Percentiles rank a stretch among this genome's conserved stretches.
phyloP scores from a whole-genome alignment of 1,140 invertebrate genomes.

The Drosophila kurseongensis region DNA sequence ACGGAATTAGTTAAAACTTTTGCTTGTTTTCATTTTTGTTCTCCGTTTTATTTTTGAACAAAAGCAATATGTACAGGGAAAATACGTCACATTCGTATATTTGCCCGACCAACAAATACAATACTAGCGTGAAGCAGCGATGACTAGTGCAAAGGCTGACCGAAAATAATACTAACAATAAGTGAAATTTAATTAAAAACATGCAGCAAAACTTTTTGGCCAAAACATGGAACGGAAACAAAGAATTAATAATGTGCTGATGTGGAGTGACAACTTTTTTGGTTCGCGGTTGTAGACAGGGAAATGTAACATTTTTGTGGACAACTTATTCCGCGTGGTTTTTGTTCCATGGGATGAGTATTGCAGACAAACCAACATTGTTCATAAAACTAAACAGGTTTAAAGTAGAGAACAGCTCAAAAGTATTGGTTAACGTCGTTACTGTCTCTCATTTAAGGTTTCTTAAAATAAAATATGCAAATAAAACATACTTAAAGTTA shows the following conservation, averaged over 20 bases:
- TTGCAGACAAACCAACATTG: neutral
- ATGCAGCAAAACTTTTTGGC: constrained; percentile 23
- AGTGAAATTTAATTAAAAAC: constrained; percentile 53
- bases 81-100: constrained; percentile 61
- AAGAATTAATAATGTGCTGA: constrained; percentile 39
- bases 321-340: constrained; percentile 2
- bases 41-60: constrained; percentile 45
- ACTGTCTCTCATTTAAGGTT: no score
- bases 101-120: constrained; percentile 14
- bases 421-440: no score
- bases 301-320: constrained; percentile 7
- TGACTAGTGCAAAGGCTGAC: constrained; percentile 26
- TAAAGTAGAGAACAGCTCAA: no score
- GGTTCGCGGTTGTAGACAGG: neutral
- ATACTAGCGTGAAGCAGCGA: constrained; percentile 11
- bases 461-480: no score
- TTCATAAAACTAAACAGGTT: neutral
- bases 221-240: constrained; percentile 18
- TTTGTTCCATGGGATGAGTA: neutral
- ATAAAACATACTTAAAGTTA: no score
- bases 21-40: constrained; percentile 37
- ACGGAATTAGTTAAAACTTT: constrained; percentile 44
- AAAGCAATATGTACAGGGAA: constrained; percentile 10
- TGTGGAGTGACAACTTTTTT: constrained; percentile 35
- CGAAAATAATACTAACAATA: constrained; percentile 51